These are phyloP conservation scores for Grus americana DNA, from an alignment of 2,113 vertebrate genomes.

Conservation along the genomic window DNA sequence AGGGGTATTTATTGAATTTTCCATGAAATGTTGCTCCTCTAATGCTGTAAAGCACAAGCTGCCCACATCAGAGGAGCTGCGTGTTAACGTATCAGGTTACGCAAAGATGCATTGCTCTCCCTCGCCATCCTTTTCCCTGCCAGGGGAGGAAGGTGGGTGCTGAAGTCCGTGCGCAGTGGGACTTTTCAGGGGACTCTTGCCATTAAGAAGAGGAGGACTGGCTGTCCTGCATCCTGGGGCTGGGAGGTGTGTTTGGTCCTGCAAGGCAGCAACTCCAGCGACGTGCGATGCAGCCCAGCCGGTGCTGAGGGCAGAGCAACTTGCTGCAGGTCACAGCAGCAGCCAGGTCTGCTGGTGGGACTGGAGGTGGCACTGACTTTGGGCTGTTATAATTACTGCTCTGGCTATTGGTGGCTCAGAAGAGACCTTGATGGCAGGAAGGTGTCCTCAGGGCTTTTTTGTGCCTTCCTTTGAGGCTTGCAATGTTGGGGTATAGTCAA, in stretches of 20 bases:
- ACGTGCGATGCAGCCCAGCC: accelerated
- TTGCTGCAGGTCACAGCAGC: background rate
- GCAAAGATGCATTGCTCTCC: conserved; percentile 72
- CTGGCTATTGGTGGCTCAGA: background rate
- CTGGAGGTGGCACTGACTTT: background rate
- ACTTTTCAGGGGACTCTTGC: background rate
- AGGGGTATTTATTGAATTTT: conserved; percentile 89
- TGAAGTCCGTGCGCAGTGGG: background rate
- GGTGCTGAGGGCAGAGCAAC: background rate
- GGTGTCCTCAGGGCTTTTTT: background rate
- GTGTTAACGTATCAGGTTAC: conserved; percentile 80
- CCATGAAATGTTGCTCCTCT: conserved; percentile 89
- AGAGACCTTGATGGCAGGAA: background rate
- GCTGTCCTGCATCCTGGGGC: background rate
- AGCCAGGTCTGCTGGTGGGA: background rate
- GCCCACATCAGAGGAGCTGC: conserved; percentile 83
- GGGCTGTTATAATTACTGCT: background rate
- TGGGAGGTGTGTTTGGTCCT: background rate
- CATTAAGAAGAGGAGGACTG: background rate
- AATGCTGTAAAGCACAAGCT: conserved; percentile 86
- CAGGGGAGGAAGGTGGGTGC: background rate
- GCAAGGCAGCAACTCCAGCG: background rate
- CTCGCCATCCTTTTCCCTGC: background rate
- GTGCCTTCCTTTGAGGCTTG: background rate
- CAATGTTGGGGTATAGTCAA: background rate